Evolutionary conservation across 2,888 invertebrate species (phyloP).

Genomic region (Platerodrilus igneus): DNA sequence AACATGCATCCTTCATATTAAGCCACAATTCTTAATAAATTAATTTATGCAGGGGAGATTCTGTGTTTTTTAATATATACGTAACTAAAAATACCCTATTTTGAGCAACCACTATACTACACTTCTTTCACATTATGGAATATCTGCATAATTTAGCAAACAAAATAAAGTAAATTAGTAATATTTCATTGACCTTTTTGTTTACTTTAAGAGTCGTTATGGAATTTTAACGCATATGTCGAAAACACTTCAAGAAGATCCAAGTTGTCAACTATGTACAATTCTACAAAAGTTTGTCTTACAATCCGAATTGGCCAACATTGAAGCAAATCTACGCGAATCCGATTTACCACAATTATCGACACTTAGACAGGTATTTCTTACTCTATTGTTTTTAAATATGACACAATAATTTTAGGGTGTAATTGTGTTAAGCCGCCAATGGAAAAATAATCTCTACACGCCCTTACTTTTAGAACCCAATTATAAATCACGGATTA

Average conservation of each 20-base stretch:
- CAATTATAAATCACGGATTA: conserved; percentile 79
- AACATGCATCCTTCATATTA: no score
- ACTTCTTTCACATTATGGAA: no score
- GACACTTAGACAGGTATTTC: conserved; percentile 73
- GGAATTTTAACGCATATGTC: conserved; percentile 82
- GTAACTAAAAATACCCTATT: no score
- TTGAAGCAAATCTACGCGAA: conserved; percentile 80
- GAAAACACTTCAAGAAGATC: conserved; percentile 89
- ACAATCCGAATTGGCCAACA: conserved; percentile 67
- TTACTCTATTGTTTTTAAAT: not conserved
- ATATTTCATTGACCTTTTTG: no score
- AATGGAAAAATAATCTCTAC: conserved; percentile 95
- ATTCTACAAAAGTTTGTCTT: conserved; percentile 81
- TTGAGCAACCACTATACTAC: no score
- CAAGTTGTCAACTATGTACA: conserved; percentile 88
- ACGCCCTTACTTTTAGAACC: conserved; percentile 84
- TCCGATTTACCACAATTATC: conserved; percentile 82
- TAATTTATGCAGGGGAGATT: no score
- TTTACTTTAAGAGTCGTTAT: conserved; percentile 72
- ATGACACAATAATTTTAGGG: conserved; percentile 60
- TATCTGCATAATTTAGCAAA: not conserved
- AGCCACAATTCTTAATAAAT: no score
- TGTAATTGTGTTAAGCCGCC: conserved; percentile 90
- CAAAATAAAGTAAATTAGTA: no score
- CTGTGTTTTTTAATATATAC: no score